Conservation (phyloP, 1,140 invertebrate genomes). For the Drosophila nebulosa region DNA sequence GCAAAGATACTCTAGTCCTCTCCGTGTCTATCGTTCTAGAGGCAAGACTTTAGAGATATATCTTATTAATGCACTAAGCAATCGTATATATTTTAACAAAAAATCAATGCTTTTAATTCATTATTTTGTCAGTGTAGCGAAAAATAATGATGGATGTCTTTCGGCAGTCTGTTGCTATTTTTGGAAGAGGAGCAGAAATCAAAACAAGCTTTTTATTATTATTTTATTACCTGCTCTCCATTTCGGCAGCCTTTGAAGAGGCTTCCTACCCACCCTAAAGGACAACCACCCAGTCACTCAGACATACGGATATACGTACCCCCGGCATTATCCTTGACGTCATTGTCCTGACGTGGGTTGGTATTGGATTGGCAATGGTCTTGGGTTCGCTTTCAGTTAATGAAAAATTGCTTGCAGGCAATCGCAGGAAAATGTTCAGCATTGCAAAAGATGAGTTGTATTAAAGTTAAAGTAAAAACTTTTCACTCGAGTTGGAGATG, state of each 20-base stretch:
- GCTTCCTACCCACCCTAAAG: not conserved
- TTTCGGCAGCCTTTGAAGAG: constrained; percentile 12
- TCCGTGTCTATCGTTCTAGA: no score
- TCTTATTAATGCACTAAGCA: no score
- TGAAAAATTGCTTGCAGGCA: constrained; percentile 70
- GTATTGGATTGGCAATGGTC: not conserved
- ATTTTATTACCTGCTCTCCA: constrained; percentile 66
- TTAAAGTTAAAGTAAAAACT: not conserved
- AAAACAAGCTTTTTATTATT: constrained; percentile 65
- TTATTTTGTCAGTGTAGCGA: not conserved
- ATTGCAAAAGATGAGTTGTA: not conserved
- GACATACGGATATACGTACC: not conserved
- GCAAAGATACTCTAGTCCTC: no score
- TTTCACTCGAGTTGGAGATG: constrained; percentile 26
- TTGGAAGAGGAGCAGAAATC: constrained; percentile 35
- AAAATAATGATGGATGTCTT: not conserved
- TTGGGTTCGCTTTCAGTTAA: constrained; percentile 53
- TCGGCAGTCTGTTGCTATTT: constrained; percentile 44
- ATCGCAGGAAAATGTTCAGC: not conserved
- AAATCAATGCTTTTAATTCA: no score
- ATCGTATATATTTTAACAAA: no score
- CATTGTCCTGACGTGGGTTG: not conserved
- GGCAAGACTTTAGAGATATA: no score
- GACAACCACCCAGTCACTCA: not conserved
- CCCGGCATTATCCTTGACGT: constrained; percentile 27